Evolutionary conservation across 1,140 invertebrate species (phyloP).

Genomic region (Drosophila rufa): DNA sequence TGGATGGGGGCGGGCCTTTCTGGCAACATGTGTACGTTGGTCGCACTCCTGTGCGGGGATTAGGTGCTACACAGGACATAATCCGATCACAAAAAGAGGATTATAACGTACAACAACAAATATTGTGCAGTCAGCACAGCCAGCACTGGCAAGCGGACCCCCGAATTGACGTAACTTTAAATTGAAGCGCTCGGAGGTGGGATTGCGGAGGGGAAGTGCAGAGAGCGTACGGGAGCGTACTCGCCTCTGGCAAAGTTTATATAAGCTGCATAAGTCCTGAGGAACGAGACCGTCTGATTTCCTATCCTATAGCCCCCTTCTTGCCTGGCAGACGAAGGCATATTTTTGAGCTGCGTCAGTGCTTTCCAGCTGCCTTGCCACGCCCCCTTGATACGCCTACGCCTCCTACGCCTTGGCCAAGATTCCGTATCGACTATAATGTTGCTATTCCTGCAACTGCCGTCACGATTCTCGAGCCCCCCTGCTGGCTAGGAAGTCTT

Average conservation of each 20-base stretch:
- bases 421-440: conserved; percentile 23
- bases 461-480: conserved; percentile 59
- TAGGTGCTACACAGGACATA: conserved; percentile 78
- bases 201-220: background rate
- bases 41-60: conserved; percentile 52
- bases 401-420: conserved; percentile 11
- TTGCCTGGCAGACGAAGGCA: conserved; percentile 26
- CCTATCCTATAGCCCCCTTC: conserved; percentile 1
- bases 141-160: conserved; percentile 5
- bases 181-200: conserved; percentile 42
- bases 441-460: conserved; percentile 38
- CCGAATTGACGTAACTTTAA: conserved; percentile 68
- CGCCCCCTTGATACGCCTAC: conserved; percentile 41
- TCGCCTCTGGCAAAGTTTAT: conserved; percentile 36
- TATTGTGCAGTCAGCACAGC: conserved; percentile 29
- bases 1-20: conserved; percentile 4
- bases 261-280: conserved; percentile 67
- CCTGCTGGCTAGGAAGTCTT: conserved; percentile 56
- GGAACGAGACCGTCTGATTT: conserved; percentile 22
- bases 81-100: conserved; percentile 82
- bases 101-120: conserved; percentile 72
- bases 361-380: conserved; percentile 44
- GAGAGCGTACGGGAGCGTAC: conserved; percentile 12
- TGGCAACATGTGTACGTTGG: conserved; percentile 42
- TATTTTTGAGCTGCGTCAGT: conserved; percentile 47